phyloP scores from a whole-genome alignment of 2,888 invertebrate species.

The Scrobipalpa costella region DNA sequence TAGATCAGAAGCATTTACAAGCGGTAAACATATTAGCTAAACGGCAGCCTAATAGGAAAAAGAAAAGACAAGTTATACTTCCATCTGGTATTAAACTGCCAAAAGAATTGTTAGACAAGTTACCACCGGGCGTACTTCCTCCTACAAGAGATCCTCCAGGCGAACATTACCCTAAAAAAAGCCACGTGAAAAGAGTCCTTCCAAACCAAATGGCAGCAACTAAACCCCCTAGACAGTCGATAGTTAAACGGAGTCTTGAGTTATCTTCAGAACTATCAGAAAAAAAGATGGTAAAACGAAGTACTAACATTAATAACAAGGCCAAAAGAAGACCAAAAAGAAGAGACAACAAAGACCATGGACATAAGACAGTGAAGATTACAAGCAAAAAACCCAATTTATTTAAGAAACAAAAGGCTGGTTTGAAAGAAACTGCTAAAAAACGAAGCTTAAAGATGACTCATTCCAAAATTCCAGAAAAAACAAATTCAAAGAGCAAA shows the following conservation, averaged over 20 bases:
- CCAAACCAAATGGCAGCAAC: not conserved
- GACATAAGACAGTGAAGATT: not conserved
- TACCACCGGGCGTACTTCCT: not conserved
- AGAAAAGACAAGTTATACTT: constrained; percentile 9
- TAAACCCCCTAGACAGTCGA: not conserved
- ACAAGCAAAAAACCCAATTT: not conserved
- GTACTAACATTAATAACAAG: not conserved
- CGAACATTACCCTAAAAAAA: not conserved
- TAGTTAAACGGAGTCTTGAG: not conserved
- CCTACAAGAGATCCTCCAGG: not conserved
- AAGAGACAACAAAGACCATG: not conserved
- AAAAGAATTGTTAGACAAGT: not conserved
- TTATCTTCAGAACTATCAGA: not conserved
- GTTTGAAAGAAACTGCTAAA: constrained; percentile 3
- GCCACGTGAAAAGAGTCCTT: not conserved
- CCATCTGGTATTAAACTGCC: constrained; percentile 6
- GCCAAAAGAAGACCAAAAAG: not conserved
- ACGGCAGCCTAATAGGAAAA: constrained; percentile 6
- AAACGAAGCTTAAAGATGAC: not conserved
- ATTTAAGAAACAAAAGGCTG: not conserved
- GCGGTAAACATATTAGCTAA: not conserved
- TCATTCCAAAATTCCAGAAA: not conserved
- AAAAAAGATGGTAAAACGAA: constrained; percentile 6
- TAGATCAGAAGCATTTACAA: not conserved
- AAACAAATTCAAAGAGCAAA: not conserved